A percentile compares a stretch with the other conserved stretches of the same genome.
phyloP scores from a whole-genome alignment of 2,113 vertebrate genomes.

The Hyla sarda region DNA sequence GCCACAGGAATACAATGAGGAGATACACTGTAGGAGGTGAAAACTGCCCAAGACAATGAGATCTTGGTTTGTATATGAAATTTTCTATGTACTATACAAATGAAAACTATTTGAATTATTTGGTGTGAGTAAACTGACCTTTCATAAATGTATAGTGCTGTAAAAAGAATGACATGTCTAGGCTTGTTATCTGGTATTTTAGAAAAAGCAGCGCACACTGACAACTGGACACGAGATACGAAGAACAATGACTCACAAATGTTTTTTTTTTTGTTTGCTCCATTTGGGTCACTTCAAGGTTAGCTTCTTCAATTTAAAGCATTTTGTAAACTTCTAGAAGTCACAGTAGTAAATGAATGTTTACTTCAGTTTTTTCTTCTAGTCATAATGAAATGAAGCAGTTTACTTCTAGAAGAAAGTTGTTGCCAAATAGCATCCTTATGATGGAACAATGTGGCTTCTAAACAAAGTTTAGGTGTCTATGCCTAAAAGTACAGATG shows the following conservation, averaged over 20 bases:
- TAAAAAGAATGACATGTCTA: conserved; percentile 22
- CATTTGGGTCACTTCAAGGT: conserved; percentile 51
- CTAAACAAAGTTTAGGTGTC: no score
- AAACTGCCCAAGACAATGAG: not conserved
- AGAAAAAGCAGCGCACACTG: conserved; percentile 35
- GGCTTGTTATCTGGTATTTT: conserved; percentile 43
- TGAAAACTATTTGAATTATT: conserved; percentile 29
- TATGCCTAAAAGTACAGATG: no score
- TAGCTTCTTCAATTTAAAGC: conserved; percentile 27
- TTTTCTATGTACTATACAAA: conserved; percentile 4
- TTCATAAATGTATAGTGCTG: conserved; percentile 26
- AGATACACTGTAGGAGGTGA: not conserved
- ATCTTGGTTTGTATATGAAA: not conserved
- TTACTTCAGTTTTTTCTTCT: not conserved
- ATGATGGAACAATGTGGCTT: not conserved
- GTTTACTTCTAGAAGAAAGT: not conserved
- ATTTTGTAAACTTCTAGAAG: conserved; percentile 22
- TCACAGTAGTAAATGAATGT: not conserved
- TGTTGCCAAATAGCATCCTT: not conserved
- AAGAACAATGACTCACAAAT: conserved; percentile 53
- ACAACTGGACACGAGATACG: conserved; percentile 51
- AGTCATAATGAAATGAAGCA: conserved; percentile 10
- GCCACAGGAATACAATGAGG: not conserved
- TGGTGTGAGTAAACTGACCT: conserved; percentile 1
- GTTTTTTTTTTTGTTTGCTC: not conserved